A percentile compares a stretch with the other conserved stretches of the same genome.
These are phyloP conservation scores for Chironomus tentans DNA, from an alignment of 2,888 invertebrate species.

Conservation along the genomic window DNA sequence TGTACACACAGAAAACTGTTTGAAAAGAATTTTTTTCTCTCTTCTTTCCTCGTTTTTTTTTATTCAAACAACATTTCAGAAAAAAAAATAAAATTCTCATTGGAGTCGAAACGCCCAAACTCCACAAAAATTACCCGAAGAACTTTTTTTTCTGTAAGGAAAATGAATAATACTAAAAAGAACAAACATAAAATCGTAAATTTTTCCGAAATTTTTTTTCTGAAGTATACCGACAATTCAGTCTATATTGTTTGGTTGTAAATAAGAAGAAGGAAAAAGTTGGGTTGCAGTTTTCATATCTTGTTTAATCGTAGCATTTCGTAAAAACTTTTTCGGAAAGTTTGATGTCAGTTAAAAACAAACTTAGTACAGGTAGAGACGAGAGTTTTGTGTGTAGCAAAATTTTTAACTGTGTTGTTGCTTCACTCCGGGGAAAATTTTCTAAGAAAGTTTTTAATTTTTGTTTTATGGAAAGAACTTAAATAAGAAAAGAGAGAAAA, in stretches of 20 bases:
- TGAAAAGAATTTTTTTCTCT: slow-evolving; percentile 16
- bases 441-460: slow-evolving; percentile 27
- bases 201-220: slow-evolving; percentile 24
- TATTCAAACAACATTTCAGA: not conserved
- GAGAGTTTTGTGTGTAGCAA: slow-evolving; percentile 26
- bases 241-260: slow-evolving; percentile 22
- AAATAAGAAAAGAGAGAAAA: slow-evolving; percentile 11
- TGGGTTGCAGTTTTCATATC: slow-evolving; percentile 28
- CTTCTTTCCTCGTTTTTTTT: not conserved
- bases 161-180: slow-evolving; percentile 9
- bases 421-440: slow-evolving; percentile 27
- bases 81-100: slow-evolving; percentile 25
- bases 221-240: slow-evolving; percentile 10
- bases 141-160: slow-evolving; percentile 10
- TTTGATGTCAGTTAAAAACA: slow-evolving; percentile 44
- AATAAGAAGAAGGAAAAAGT: slow-evolving; percentile 28
- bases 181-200: slow-evolving; percentile 22
- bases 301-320: slow-evolving; percentile 43
- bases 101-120: slow-evolving; percentile 25
- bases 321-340: slow-evolving; percentile 40
- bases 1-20: slow-evolving; percentile 2
- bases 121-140: slow-evolving; percentile 24
- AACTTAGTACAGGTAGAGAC: slow-evolving; percentile 45
- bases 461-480: slow-evolving; percentile 27
- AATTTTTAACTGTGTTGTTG: slow-evolving; percentile 27